Evolutionary conservation across 2,888 invertebrate genomes (phyloP).

Genomic region (Drosophila suboccidentalis): DNA sequence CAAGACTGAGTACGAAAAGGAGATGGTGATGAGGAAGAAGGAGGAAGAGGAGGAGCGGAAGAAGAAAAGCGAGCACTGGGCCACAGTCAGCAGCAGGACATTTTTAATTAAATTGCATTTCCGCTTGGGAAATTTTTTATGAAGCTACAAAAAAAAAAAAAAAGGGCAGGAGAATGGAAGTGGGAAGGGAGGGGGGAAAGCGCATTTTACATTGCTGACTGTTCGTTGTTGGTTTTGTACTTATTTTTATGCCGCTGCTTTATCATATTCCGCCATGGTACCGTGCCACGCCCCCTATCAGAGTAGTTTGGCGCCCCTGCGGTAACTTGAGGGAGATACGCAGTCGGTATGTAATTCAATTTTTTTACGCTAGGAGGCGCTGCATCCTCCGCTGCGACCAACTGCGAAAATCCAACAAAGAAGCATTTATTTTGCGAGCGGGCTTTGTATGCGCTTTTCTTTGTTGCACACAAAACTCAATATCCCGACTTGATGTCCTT

Average conservation of each 20-base stretch:
- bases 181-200: not conserved
- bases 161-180: not conserved
- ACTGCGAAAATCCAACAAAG: constrained; percentile 65
- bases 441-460: constrained; percentile 79
- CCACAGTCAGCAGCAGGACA: constrained; percentile 77
- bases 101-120: constrained; percentile 84
- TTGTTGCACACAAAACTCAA: constrained; percentile 79
- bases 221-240: constrained; percentile 66
- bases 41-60: not conserved
- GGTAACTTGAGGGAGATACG: constrained; percentile 57
- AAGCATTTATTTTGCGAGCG: constrained; percentile 76
- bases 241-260: constrained; percentile 78
- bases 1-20: constrained; percentile 6
- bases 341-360: constrained; percentile 72
- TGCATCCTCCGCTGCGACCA: constrained; percentile 25
- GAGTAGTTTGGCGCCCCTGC: constrained; percentile 81
- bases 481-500: constrained; percentile 75
- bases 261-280: constrained; percentile 61
- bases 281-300: constrained; percentile 54
- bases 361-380: constrained; percentile 47
- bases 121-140: constrained; percentile 83
- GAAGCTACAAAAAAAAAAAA: constrained; percentile 71
- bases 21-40: not conserved
- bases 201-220: constrained; percentile 63
- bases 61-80: constrained; percentile 30